Percentiles rank a stretch among this genome's conserved stretches.
Evolutionary conservation across 2,113 vertebrate species (phyloP).

Genomic region (Chaenocephalus aceratus): DNA sequence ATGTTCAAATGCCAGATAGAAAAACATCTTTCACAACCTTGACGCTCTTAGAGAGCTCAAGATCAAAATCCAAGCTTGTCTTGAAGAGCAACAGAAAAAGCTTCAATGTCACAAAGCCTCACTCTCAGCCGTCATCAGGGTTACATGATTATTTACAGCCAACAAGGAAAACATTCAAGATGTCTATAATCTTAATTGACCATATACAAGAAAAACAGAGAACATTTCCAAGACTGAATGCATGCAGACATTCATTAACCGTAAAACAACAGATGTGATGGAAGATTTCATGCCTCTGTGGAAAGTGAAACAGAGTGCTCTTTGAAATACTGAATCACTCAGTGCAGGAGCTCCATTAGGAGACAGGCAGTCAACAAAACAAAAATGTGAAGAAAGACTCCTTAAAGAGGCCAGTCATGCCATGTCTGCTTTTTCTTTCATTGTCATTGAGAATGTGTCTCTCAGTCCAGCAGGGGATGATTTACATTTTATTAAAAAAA

Average conservation of each 20-base stretch:
- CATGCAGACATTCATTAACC: constrained; percentile 59
- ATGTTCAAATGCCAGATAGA: constrained; percentile 21
- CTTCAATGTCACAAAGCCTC: constrained; percentile 46
- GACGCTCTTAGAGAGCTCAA: constrained; percentile 29
- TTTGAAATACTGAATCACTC: constrained; percentile 61
- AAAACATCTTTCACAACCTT: constrained; percentile 14
- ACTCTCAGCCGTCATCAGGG: constrained; percentile 10
- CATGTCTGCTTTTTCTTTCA: constrained; percentile 40
- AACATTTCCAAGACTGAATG: constrained; percentile 34
- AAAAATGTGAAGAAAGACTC: constrained; percentile 35
- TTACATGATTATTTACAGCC: constrained; percentile 26
- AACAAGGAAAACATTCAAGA: not conserved
- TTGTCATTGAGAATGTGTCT: constrained; percentile 46
- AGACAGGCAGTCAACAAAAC: constrained; percentile 49
- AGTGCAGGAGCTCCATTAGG: constrained; percentile 59
- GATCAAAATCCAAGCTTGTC: constrained; percentile 29
- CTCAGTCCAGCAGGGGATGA: constrained; percentile 44
- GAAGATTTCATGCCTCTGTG: constrained; percentile 57
- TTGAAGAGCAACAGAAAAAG: constrained; percentile 29
- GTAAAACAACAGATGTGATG: constrained; percentile 70
- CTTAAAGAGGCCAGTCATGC: constrained; percentile 53
- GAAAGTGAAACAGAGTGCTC: constrained; percentile 67
- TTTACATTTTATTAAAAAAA: constrained; percentile 64
- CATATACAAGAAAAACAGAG: constrained; percentile 12
- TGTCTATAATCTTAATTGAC: constrained; percentile 36